Evolutionary conservation across 2,888 invertebrate genomes (phyloP), one percentile per base, ranked within the genome.

Genomic region (Pomacea canaliculata): DNA sequence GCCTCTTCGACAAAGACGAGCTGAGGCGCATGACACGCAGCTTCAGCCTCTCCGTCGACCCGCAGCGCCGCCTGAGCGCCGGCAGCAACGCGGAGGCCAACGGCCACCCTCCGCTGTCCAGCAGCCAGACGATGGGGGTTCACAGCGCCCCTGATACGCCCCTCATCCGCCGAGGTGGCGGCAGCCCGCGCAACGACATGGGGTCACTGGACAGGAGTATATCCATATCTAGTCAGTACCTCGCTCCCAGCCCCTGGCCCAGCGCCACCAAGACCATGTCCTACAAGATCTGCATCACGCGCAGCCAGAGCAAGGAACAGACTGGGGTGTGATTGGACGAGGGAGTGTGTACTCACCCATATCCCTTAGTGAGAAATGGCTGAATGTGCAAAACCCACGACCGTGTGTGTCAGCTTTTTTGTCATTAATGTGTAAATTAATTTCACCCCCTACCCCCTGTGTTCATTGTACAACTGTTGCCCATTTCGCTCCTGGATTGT

Each of bases 41-140:
- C 65, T 76, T 86, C 62, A 87, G 87, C 78, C 78, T 85, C 66
- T 86, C 88, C 7, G 77, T 86, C 10, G 88, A 86, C 76, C 80
- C 83, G 62, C 80, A 84, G 5, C 79, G 79, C 71, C 78, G 83
- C 68, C 78, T 84, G 1, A 79, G 78, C 23, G 65, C 63, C n/a
- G 77, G 68, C 69, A 77, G 79, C 76, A 73, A 78, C 48, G 76
- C 78, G 23, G 79, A 80, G 70, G 65, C 80, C 76, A 82, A 82
- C 63, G 79, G 80, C 9, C 37, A 76, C 37, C 8, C 71, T 1
- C 7, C 23, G 1, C 37, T 16, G 59, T 27, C n/a, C 60, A 56
- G 16, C 56, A 71, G 59, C 27, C 60, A 12, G 37, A 27, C 71
- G 23, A n/a, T n/a, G 23, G 27, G 18, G 23, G 59, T 12, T 12